phyloP scores from a whole-genome alignment of 2,888 invertebrate genomes.

The Buathra laborator region DNA sequence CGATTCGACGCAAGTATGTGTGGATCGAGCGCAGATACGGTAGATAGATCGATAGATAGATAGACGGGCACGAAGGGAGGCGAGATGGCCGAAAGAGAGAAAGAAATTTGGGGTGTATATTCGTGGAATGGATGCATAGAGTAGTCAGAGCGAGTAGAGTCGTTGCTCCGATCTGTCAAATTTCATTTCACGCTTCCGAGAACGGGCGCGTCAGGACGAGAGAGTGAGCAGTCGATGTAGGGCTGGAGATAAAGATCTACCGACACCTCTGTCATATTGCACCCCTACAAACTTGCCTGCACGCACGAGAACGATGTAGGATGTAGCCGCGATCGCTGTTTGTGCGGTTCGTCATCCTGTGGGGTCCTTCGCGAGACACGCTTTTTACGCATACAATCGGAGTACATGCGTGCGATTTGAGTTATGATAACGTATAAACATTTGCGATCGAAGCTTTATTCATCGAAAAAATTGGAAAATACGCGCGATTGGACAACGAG shows the following conservation, averaged over 20 bases:
- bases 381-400: background rate
- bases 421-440: background rate
- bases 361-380: constrained; percentile 18
- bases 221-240: constrained; percentile 64
- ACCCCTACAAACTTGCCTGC: constrained; percentile 44
- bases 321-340: constrained; percentile 41
- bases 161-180: constrained; percentile 84
- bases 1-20: constrained; percentile 50
- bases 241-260: constrained; percentile 72
- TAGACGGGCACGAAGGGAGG: constrained; percentile 56
- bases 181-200: constrained; percentile 84
- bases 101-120: constrained; percentile 55
- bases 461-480: constrained; percentile 16
- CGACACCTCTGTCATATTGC: constrained; percentile 67
- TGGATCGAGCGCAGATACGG: constrained; percentile 42
- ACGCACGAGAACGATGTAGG: constrained; percentile 35
- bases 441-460: background rate
- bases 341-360: constrained; percentile 49
- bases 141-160: constrained; percentile 66
- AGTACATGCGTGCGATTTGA: constrained; percentile 5
- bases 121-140: constrained; percentile 59
- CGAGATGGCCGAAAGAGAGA: constrained; percentile 33
- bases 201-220: constrained; percentile 71
- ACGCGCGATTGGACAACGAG: background rate
- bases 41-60: constrained; percentile 56